These are phyloP conservation scores for Stichopus chloronotus DNA, from an alignment of 35 echinoderm and acorn worm species.

Conservation along the genomic window DNA sequence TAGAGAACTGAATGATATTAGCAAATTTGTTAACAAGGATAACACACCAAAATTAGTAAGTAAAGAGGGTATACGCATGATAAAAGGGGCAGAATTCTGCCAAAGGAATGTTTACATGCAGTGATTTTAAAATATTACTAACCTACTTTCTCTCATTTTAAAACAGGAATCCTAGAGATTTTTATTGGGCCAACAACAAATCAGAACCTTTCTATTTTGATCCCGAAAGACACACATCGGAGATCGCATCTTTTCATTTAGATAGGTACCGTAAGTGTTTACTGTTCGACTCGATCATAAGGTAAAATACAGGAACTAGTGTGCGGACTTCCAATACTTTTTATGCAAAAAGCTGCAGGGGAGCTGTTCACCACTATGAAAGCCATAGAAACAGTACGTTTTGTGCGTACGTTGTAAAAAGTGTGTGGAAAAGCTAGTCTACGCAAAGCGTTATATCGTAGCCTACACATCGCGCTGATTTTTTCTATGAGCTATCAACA, in stretches of 20 bases:
- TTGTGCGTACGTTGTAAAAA: neutral
- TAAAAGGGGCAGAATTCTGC: too few species aligned
- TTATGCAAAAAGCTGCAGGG: neutral
- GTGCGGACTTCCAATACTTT: too few species aligned
- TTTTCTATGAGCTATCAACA: too few species aligned
- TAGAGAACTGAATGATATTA: too few species aligned
- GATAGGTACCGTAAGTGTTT: slow-evolving; percentile 56
- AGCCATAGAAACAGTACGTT: neutral
- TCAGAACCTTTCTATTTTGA: slow-evolving; percentile 79
- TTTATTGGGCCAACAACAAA: slow-evolving; percentile 66
- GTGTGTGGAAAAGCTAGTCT: neutral
- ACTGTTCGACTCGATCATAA: neutral
- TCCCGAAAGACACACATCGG: slow-evolving; percentile 84
- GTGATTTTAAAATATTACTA: neutral
- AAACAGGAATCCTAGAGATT: slow-evolving; percentile 59
- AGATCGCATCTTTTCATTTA: slow-evolving; percentile 89
- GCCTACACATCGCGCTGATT: too few species aligned
- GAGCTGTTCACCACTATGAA: neutral
- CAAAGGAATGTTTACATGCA: neutral
- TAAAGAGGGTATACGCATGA: too few species aligned
- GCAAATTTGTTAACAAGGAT: too few species aligned
- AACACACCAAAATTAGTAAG: too few species aligned
- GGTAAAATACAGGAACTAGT: neutral
- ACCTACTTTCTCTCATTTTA: neutral
- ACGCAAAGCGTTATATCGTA: neutral